A percentile compares a stretch with the other conserved stretches of the same genome.
These are phyloP conservation scores for Eucera pruinosa DNA, from an alignment of 2,888 invertebrate species.

Conservation along the genomic window DNA sequence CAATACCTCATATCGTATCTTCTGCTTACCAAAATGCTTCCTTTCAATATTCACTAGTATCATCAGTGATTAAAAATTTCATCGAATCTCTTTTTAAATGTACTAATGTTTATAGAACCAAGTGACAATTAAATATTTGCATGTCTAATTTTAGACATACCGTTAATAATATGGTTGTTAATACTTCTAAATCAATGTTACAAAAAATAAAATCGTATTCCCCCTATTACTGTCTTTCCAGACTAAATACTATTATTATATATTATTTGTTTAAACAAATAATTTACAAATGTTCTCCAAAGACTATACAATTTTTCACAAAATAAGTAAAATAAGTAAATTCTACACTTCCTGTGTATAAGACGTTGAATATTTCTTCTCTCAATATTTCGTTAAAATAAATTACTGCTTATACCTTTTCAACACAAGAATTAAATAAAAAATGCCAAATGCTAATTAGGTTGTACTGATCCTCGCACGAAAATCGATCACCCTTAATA, in stretches of 20 bases:
- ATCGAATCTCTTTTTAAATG: not conserved
- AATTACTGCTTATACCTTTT: too few species aligned
- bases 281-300: too few species aligned
- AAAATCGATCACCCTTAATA: slow-evolving; percentile 52
- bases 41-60: not conserved
- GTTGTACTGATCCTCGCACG: slow-evolving; percentile 26
- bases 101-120: not conserved
- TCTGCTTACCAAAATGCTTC: not conserved
- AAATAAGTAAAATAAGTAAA: too few species aligned
- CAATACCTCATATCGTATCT: not conserved
- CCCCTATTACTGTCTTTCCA: too few species aligned
- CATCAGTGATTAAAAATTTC: not conserved
- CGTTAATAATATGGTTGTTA: not conserved
- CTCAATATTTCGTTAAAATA: too few species aligned
- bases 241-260: too few species aligned
- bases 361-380: too few species aligned
- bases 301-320: too few species aligned
- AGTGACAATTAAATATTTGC: not conserved
- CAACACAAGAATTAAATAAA: not conserved
- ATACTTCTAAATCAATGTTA: not conserved
- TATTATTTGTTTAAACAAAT: too few species aligned
- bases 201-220: not conserved
- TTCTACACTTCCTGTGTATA: too few species aligned
- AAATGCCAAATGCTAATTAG: not conserved
- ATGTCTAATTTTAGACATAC: not conserved